Percentiles rank a stretch among this genome's conserved stretches.
Evolutionary conservation across 2,113 vertebrate species (phyloP).

Genomic region (Polypterus senegalus): DNA sequence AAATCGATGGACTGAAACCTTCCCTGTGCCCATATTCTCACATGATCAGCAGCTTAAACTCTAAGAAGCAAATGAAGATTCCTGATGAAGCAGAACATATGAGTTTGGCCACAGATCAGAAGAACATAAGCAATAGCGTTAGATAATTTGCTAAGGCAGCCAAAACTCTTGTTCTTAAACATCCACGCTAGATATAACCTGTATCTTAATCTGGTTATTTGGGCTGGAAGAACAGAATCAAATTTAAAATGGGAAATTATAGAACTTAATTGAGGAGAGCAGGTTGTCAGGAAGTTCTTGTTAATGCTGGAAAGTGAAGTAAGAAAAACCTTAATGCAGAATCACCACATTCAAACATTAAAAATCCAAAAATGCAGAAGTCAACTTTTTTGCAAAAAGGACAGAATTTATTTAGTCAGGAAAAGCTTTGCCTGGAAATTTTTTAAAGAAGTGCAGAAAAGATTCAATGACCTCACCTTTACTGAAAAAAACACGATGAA

Average conservation of each 20-base stretch:
- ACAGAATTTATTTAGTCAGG: no score
- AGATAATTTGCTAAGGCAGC: not conserved
- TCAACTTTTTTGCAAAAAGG: conserved; percentile 12
- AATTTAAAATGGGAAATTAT: conserved; percentile 12
- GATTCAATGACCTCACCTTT: no score
- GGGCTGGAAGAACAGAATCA: not conserved
- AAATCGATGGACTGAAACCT: not conserved
- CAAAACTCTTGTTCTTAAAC: not conserved
- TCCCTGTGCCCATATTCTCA: not conserved
- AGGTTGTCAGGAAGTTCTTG: conserved; percentile 14
- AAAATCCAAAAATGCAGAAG: conserved; percentile 19
- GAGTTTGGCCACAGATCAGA: not conserved
- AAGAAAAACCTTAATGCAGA: conserved; percentile 6
- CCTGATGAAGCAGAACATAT: not conserved
- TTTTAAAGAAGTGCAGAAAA: no score
- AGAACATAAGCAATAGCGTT: not conserved
- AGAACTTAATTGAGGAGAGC: conserved; percentile 16
- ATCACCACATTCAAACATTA: conserved; percentile 13
- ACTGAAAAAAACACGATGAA: no score
- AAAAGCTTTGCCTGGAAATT: no score
- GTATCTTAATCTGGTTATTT: not conserved
- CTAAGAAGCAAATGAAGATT: not conserved
- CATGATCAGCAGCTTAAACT: not conserved
- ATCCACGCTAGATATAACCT: not conserved
- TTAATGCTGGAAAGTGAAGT: conserved; percentile 11